Conservation (phyloP, 2,113 vertebrate species). For the Anser cygnoides region DNA sequence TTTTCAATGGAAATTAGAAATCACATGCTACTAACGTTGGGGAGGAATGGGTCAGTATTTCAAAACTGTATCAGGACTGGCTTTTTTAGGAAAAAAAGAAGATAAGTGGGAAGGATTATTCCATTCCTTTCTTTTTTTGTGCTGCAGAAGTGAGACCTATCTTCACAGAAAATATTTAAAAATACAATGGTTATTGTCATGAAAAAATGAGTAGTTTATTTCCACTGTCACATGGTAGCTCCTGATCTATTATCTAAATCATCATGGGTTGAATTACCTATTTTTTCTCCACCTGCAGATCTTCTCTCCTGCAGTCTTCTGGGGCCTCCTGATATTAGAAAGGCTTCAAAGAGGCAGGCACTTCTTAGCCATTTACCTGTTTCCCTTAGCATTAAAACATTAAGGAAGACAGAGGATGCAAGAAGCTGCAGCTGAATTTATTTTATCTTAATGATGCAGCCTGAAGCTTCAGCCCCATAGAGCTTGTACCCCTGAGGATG, state of each 20-base stretch:
- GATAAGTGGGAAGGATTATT: neutral
- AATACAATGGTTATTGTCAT: neutral
- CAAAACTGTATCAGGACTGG: neutral
- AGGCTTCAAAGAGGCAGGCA: neutral
- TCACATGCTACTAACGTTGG: neutral
- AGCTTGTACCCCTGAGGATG: neutral
- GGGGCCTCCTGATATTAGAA: neutral
- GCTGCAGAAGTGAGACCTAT: rapidly evolving
- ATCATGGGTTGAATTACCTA: neutral
- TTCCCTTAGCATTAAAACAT: neutral
- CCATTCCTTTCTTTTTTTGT: neutral
- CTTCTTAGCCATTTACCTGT: neutral
- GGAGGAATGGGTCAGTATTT: rapidly evolving
- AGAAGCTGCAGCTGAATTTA: neutral
- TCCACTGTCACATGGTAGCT: rapidly evolving
- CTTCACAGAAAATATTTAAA: neutral
- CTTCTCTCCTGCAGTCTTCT: neutral
- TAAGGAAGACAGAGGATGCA: neutral
- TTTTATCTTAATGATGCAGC: constrained; percentile 25
- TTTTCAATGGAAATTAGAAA: neutral
- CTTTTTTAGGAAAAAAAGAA: neutral
- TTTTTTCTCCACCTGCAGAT: neutral
- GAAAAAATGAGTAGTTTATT: neutral
- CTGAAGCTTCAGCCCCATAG: neutral
- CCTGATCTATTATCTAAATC: neutral